Base-by-base conservation (phyloP, 1,140 invertebrate species). In the Leptinotarsa undecemlineata region DNA sequence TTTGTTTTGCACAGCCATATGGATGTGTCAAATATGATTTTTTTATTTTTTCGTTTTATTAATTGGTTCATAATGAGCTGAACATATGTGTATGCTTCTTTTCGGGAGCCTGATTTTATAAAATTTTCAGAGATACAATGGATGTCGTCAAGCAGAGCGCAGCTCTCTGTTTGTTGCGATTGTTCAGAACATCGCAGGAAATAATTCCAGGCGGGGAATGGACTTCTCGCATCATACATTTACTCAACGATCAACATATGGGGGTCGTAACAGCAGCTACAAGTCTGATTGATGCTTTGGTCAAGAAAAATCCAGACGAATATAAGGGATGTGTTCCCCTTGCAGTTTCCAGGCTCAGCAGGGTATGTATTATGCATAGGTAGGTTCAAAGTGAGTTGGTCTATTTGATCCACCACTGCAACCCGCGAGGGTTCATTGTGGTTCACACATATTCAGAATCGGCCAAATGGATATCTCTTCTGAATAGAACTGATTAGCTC, bases 121-220 rank as follows among this genome's bases (percentile, higher is more conserved):
- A 3, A 13, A 57, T 77, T 86, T 87, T 23, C 82, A 96, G 98
- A 20, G 98, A 99, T 85, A 99, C 98, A 3, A 99, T 99, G 91
- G 98, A 99, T 88, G 96, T 98, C 66, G 98, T 99, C 1, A 99
- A 99, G 87, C 98, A 99, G 87, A 99, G 97, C 81, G 98, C 98
- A 77, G 98, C 98, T 61, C 88, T 99, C 3, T 99, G 98, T 85
- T 89, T 99, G 67, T 87, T 99, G 68, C 91, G 97, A 78, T 87
- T 99, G 47, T 93, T 99, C 83, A 90, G 98, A 66, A 98, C 96
- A 74, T 93, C 94, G 78, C 93, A 96, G 80, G 92, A 99, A 89
- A 94, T 99, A 26, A 97, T 99, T 83, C 97, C 96, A 66, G 95
- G 95, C 74, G 96, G 97, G 71, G 98, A 99, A 88, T 99, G 98